Conservation (phyloP, 2,113 vertebrate genomes). For the Melanocharis versteri region DNA sequence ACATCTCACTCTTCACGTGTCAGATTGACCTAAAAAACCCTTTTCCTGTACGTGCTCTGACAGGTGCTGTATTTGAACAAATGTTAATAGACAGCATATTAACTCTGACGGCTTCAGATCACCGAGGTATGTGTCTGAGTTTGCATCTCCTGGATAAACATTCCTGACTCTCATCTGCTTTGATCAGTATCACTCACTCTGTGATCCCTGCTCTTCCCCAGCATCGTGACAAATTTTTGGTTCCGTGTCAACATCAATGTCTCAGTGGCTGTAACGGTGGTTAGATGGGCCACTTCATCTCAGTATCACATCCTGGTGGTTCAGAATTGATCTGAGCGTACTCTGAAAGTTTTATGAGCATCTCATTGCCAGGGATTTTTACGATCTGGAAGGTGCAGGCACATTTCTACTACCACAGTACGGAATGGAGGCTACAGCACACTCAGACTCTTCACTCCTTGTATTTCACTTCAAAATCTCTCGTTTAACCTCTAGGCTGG, state of each 20-base stretch:
- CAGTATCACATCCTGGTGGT: neutral
- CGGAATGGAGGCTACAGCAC: neutral
- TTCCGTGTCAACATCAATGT: neutral
- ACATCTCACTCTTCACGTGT: neutral
- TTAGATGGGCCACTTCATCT: neutral
- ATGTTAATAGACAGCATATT: conserved; percentile 60
- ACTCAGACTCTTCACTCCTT: neutral
- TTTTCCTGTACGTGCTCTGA: neutral
- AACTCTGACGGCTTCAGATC: conserved; percentile 29
- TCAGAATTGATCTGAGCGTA: neutral
- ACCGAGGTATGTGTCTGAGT: neutral
- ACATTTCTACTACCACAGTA: neutral
- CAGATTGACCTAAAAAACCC: conserved; percentile 18
- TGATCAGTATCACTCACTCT: conserved; percentile 58
- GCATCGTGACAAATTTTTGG: neutral
- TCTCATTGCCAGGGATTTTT: neutral
- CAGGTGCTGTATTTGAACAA: conserved; percentile 52
- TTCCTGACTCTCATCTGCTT: conserved; percentile 58
- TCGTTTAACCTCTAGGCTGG: neutral
- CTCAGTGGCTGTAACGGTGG: neutral
- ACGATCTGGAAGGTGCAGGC: neutral
- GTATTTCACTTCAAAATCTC: neutral
- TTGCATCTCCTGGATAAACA: conserved; percentile 22
- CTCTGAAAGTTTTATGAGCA: neutral
- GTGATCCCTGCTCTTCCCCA: neutral